Conservation (phyloP, 2,113 vertebrate species). For the Eurystomus gularis region DNA sequence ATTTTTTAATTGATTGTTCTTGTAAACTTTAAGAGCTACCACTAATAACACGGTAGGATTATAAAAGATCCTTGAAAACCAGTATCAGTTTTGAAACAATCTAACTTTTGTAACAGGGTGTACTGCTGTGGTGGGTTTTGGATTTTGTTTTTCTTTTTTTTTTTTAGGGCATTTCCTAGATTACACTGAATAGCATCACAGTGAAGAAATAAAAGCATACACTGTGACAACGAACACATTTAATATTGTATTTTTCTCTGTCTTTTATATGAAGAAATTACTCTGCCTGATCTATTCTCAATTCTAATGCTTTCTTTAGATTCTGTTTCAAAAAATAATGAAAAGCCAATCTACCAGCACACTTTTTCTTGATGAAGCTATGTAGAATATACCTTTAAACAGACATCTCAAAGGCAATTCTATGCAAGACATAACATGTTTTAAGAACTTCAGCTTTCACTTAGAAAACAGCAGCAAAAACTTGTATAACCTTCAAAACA, state of each 20-base stretch:
- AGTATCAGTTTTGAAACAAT: neutral
- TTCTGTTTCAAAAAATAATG: neutral
- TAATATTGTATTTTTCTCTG: neutral
- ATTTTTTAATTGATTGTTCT: neutral
- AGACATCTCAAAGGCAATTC: neutral
- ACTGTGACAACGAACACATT: neutral
- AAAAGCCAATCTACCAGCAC: neutral
- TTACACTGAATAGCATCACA: neutral
- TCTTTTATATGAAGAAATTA: neutral
- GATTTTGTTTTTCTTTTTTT: no score
- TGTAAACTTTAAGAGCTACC: neutral
- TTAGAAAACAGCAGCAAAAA: neutral
- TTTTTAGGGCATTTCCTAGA: neutral
- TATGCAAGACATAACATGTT: neutral
- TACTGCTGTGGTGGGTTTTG: neutral
- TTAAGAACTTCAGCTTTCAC: neutral
- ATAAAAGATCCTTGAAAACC: neutral
- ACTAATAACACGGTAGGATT: neutral
- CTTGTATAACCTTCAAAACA: neutral
- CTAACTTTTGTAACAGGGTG: accelerated
- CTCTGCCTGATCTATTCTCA: neutral
- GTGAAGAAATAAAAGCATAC: neutral
- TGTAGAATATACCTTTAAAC: neutral
- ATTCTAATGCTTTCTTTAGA: neutral
- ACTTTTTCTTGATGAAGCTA: neutral